These are phyloP conservation scores for Gerris lacustris DNA, from an alignment of 2,888 invertebrate species.

Conservation along the genomic window DNA sequence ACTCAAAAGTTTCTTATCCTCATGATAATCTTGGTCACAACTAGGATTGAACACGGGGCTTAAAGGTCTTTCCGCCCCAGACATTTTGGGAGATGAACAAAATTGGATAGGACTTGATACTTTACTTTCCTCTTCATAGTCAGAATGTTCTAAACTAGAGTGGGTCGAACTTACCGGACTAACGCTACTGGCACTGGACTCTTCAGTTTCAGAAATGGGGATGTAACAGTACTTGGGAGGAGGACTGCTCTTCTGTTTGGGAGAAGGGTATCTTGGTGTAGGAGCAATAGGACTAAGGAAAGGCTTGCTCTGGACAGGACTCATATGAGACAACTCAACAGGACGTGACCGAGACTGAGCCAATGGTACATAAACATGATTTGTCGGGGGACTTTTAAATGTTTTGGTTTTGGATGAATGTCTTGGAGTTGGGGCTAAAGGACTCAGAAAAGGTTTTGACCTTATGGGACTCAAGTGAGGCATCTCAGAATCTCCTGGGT, in stretches of 20 bases:
- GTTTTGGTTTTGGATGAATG: neutral
- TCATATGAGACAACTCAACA: neutral
- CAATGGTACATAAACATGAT: neutral
- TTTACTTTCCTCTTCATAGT: neutral
- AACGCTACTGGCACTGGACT: neutral
- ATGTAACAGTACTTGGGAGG: neutral
- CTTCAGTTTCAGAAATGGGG: neutral
- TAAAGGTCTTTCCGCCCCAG: neutral
- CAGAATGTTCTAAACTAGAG: neutral
- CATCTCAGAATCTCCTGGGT: neutral
- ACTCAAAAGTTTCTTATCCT: neutral
- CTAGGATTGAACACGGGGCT: neutral
- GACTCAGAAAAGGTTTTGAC: constrained; percentile 2
- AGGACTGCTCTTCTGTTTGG: neutral
- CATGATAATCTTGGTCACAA: neutral
- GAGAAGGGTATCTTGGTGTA: constrained; percentile 3
- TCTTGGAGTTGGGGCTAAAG: neutral
- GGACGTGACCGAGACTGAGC: neutral
- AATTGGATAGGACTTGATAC: neutral
- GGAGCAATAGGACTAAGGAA: constrained; percentile 1
- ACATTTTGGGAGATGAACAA: neutral
- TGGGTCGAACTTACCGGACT: neutral
- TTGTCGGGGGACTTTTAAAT: neutral
- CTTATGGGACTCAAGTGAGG: neutral
- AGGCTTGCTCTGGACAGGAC: neutral